phyloP scores from a whole-genome alignment of 2,797 vertebrate species.

The Columba guinea region DNA sequence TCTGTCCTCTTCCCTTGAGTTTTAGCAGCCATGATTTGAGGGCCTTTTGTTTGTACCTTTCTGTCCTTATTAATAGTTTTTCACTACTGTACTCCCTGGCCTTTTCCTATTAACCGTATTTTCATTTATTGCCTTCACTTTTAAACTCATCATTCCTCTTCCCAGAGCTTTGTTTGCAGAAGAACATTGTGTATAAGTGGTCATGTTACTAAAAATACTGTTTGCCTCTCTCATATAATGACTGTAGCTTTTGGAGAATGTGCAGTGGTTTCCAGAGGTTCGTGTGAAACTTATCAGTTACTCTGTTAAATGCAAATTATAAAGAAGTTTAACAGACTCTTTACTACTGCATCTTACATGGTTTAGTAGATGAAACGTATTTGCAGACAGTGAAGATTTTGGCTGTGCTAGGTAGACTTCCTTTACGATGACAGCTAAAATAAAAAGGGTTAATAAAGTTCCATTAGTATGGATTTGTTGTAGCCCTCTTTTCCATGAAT shows the following conservation, averaged over 20 bases:
- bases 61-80: not conserved
- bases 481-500: not conserved
- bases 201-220: not conserved
- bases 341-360: not conserved
- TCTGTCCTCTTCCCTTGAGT: not conserved
- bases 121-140: not conserved
- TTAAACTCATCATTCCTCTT: not conserved
- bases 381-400: not conserved
- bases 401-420: not conserved
- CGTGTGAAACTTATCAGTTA: not conserved
- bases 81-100: not conserved
- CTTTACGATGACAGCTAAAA: not conserved
- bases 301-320: not conserved
- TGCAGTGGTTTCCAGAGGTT: not conserved
- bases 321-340: not conserved
- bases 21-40: not conserved
- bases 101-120: not conserved
- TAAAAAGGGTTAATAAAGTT: conserved; percentile 6
- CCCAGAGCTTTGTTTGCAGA: not conserved
- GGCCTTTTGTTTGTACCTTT: not conserved
- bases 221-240: not conserved
- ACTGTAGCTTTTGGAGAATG: not conserved
- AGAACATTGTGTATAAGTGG: not conserved
- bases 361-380: not conserved
- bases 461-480: not conserved